Evolutionary conservation across 1,140 invertebrate genomes (phyloP).

Genomic region (Listronotus oregonensis): DNA sequence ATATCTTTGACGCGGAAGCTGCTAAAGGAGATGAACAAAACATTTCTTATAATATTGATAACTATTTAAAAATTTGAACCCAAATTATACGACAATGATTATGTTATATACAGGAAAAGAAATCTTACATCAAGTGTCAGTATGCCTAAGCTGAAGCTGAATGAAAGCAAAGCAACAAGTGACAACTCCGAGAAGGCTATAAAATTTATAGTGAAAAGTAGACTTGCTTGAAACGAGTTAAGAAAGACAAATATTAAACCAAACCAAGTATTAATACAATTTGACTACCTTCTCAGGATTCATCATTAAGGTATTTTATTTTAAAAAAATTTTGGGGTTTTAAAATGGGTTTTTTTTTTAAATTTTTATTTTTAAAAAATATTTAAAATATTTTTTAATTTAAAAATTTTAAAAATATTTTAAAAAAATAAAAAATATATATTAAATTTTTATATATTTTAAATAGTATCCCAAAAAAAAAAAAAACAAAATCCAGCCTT

Average conservation of each 20-base stretch:
- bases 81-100: constrained; percentile 15
- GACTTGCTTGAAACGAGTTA: background rate
- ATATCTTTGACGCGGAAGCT: background rate
- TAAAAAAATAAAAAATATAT: too few relatives aligned
- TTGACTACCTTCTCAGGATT: constrained; percentile 23
- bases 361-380: too few relatives aligned
- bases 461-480: too few relatives aligned
- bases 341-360: too few relatives aligned
- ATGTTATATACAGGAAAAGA: constrained; percentile 5
- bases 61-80: constrained; percentile 10
- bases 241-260: background rate
- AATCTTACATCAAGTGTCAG: constrained; percentile 5
- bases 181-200: too few relatives aligned
- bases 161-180: background rate
- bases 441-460: too few relatives aligned
- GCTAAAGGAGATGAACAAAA: background rate
- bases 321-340: too few relatives aligned
- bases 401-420: too few relatives aligned
- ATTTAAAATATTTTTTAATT: too few relatives aligned
- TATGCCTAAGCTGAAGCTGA: constrained; percentile 14
- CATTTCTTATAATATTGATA: background rate
- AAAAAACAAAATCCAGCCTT: too few relatives aligned
- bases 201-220: background rate
- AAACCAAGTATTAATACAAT: constrained; percentile 5
- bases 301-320: constrained; percentile 18